Evolutionary conservation across 23 tunicate genomes (phyloP), one percentile per base, ranked within the genome.

Genomic region (Styela plicata): DNA sequence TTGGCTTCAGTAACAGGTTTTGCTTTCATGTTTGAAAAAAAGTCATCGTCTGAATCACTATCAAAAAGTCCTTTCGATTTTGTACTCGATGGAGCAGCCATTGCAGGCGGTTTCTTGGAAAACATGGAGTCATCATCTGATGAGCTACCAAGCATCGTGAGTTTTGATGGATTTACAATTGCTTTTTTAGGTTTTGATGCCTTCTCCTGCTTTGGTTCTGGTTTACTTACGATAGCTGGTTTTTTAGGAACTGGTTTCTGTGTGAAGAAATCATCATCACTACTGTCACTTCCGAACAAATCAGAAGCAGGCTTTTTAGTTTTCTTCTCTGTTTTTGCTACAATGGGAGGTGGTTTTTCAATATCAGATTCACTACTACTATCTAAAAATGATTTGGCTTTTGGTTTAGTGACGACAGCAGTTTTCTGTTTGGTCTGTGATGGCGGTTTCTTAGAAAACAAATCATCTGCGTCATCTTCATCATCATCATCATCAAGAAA

Each of bases 31-130:
- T 3, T 16, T 22, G 77, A 21, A 29, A 76, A 76, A 27, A 76
- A 76, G 30, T 76, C 81, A 44, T 76, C 81, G 26, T 76, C 81
- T 18, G 81, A 76, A 20, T 36, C 81, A 52, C 66, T 53, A 53
- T 76, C 81, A 29, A 76, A 76, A 52, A 76, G 81, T 36, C 53
- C 81, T 76, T 76, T 76, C 26, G 81, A 21, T 52, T 76, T 76
- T 74, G 27, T 17, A 18, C 31, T 29, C 5, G 81, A 13, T 7
- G 71, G 13, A 18, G 19, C 22, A 27, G 19, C 24, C 31, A 67
- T 19, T 23, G 66, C 26, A 24, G 81, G 81, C 20, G 81, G 81
- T 44, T 76, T 76, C 22, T 53, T 53, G 10, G 67, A 52, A n/a
- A 76, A 76, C 81, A 76, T 76, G 24, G 63, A 36, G 19, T 76